phyloP scores from a whole-genome alignment of 2,888 invertebrate genomes.

The Nycteola revayana region DNA sequence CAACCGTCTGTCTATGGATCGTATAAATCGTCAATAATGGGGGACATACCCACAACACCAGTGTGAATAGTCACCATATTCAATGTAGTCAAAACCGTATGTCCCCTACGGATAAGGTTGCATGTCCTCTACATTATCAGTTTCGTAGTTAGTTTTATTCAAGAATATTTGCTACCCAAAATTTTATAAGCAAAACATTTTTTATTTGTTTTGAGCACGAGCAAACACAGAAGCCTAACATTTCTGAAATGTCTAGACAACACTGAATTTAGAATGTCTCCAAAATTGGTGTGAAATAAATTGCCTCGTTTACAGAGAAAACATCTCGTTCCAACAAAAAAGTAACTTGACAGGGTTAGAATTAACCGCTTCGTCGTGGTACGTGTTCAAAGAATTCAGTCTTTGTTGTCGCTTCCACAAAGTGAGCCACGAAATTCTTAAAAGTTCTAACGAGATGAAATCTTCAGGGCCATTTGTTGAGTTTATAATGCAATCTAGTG shows the following conservation, averaged over 20 bases:
- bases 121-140: too few species aligned
- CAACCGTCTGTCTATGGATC: too few species aligned
- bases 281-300: slow-evolving; percentile 45
- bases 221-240: too few species aligned
- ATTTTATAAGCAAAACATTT: too few species aligned
- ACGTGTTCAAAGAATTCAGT: slow-evolving; percentile 60
- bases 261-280: slow-evolving; percentile 19
- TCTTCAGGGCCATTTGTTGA: slow-evolving; percentile 39
- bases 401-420: slow-evolving; percentile 49
- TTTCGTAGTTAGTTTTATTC: too few species aligned
- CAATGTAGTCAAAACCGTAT: too few species aligned
- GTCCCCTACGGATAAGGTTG: too few species aligned
- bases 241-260: slow-evolving; percentile 9
- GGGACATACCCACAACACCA: too few species aligned
- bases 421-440: slow-evolving; percentile 50
- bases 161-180: too few species aligned
- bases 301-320: slow-evolving; percentile 39
- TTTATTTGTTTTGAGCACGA: too few species aligned
- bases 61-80: too few species aligned
- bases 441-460: slow-evolving; percentile 47
- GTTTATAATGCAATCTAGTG: slow-evolving; percentile 17
- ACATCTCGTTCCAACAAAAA: slow-evolving; percentile 33
- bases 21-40: too few species aligned
- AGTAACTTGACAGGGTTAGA: slow-evolving; percentile 49
- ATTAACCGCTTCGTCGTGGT: slow-evolving; percentile 50